Percentiles rank a stretch among this genome's conserved stretches.
Conservation (phyloP, 2,113 vertebrate species). For the Pipra filicauda region DNA sequence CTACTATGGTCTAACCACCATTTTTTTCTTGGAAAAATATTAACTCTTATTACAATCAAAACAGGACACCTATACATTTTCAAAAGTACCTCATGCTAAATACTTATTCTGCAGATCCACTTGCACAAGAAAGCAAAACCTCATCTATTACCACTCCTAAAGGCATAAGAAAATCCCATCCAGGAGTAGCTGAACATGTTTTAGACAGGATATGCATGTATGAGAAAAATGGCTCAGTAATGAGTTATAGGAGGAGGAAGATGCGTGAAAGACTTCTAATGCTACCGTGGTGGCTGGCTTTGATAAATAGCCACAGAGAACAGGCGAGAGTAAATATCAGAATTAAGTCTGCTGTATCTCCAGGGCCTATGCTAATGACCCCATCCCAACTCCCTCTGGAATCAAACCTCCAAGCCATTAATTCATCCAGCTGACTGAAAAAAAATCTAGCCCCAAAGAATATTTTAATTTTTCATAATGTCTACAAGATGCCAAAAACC, state of each 20-base stretch:
- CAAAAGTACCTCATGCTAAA: neutral
- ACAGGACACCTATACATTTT: neutral
- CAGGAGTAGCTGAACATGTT: neutral
- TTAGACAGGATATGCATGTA: neutral
- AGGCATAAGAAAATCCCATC: neutral
- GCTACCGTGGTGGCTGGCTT: neutral
- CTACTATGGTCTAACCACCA: neutral
- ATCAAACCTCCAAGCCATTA: conserved; percentile 42
- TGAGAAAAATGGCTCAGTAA: neutral
- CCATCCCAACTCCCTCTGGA: neutral
- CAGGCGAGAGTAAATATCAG: conserved; percentile 1
- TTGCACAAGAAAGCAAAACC: conserved; percentile 39
- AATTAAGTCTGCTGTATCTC: conserved; percentile 23
- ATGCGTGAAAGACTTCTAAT: neutral
- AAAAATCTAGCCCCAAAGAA: conserved; percentile 21
- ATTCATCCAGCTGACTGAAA: neutral
- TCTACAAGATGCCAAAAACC: conserved; percentile 11
- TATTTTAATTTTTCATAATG: conserved; percentile 57
- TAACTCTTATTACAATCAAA: neutral
- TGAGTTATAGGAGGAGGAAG: neutral
- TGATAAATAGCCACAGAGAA: conserved; percentile 18
- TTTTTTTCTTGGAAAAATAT: neutral
- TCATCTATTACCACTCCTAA: neutral
- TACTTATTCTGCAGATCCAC: neutral
- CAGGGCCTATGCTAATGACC: neutral